phyloP scores from a whole-genome alignment of 2,797 vertebrate genomes.

The Enteromius afrohamiltoni region DNA sequence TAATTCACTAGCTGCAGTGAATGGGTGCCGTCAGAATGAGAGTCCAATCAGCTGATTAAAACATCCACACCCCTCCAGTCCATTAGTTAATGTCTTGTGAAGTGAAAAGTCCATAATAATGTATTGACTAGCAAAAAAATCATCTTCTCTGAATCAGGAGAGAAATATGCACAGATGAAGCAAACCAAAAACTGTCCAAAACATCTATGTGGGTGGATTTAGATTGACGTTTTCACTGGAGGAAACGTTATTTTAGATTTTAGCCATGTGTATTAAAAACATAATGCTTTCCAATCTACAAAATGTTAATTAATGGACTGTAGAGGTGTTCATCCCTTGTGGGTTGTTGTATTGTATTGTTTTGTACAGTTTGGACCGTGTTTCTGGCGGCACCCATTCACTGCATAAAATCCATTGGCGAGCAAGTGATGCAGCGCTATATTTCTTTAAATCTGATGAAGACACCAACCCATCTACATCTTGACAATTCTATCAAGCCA shows the following conservation, averaged over 20 bases:
- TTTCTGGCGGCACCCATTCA: background rate
- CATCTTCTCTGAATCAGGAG: too few relatives aligned
- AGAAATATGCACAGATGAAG: too few relatives aligned
- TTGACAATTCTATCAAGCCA: background rate
- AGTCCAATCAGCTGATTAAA: too few relatives aligned
- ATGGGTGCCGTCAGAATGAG: background rate
- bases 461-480: background rate
- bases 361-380: background rate
- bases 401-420: background rate
- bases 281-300: background rate
- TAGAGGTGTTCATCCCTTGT: background rate
- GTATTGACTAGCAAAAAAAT: too few relatives aligned
- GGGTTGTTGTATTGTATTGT: background rate
- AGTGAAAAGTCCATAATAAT: background rate
- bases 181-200: too few relatives aligned
- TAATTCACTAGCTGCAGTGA: background rate
- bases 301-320: background rate
- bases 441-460: background rate
- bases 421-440: background rate
- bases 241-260: too few relatives aligned
- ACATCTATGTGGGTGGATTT: too few relatives aligned
- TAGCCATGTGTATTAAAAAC: background rate
- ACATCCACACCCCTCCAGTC: too few relatives aligned
- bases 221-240: too few relatives aligned
- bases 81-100: too few relatives aligned